Base-by-base conservation (phyloP, 2,113 vertebrate species). In the Takifugu bimaculatus region DNA sequence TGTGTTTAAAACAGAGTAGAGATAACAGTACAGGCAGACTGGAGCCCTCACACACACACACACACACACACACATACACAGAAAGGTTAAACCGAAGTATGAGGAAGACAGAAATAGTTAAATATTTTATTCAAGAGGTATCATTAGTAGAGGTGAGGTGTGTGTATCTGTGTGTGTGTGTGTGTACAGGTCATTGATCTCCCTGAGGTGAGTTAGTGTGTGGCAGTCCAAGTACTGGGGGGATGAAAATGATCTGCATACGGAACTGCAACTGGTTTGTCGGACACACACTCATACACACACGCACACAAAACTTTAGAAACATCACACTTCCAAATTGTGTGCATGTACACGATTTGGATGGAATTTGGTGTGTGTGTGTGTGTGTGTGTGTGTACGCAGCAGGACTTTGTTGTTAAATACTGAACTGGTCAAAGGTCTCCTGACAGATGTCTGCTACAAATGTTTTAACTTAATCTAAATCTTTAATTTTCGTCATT, bases 131-230 rank as follows among this genome's bases (percentile, higher is more conserved):
- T 15, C 39, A 35, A 59, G 81, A 85, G 69, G 80, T 72, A 75
- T 80, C 81, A 73, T 69, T 68, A 79, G 69, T 75, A 72, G 75
- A 73, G 55, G 52, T 57, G 55, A 71, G 59, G 62, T 3, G 55
- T 68, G 66, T 26, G 59, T 51, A 45, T 39, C 28, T 51, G 52
- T 65, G 25, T 45, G 45, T 35, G 47, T 57, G 26, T 63, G 20
- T 57, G 65, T 68, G 60, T 43, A 70, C 70, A 64, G 56, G 57
- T 72, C 44, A 42, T 51, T 57, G 48, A 82, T 84, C 75, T 91
- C 85, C 89, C 89, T 91, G 88, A 91, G 90, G 82, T 88, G 86
- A 87, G 61, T 65, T 63, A 54, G 71, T 71, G 79, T 83, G 78
- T 74, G 68, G 71, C 75, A 79, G 59, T 79, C 61, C 42, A 66